Base-by-base conservation (phyloP, 2,113 vertebrate species). In the Catharus bicknelli region DNA sequence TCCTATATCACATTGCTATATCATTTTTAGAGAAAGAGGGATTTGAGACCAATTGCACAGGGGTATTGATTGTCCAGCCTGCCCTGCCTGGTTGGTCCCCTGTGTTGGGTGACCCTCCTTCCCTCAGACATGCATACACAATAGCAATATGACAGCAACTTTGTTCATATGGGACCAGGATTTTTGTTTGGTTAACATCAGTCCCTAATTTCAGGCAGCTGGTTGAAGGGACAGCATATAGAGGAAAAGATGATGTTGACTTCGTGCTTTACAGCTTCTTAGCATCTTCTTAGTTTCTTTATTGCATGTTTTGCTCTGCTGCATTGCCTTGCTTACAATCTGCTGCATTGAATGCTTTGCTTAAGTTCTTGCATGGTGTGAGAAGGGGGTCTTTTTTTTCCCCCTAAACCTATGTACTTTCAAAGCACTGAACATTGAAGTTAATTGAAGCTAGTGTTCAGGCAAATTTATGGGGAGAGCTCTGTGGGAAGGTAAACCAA, bases 61-160 rank as follows among this genome's bases (percentile, higher is more conserved):
- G 5, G 13, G 6, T 11, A 15, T 27, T 32, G 20, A n/a, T 20
- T 22, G 16, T 66, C 22, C 48, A 45, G 17, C 48, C 45, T 91
- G n/a, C 29, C 22, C 22, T 68, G n/a, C 0, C 0, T 27, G 23
- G 11, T 20, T 76, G 25, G 42, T 25, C 63, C 8, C 21, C 19
- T 4, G 7, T 42, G 5, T 11, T 0, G 0, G 16, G 32, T 58
- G 59, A 64, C 16, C 9, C 14, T 72, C 30, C 23, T n/a, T 55
- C 18, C 20, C 16, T 50, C 29, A 55, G 12, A 22, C 3, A 7
- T 4, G 2, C 10, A 7, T 12, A 8, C 4, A 1, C 0, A 0
- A 10, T 55, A 40, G n/a, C 17, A 59, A 40, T 23, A n/a, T 3
- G 43, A 62, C 18, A 36, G 11, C 13, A 34, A 38, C 6, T 40